Evolutionary conservation across 2,113 vertebrate species (phyloP), one percentile per base, ranked within the genome.

Genomic region (Nycticorax nycticorax): DNA sequence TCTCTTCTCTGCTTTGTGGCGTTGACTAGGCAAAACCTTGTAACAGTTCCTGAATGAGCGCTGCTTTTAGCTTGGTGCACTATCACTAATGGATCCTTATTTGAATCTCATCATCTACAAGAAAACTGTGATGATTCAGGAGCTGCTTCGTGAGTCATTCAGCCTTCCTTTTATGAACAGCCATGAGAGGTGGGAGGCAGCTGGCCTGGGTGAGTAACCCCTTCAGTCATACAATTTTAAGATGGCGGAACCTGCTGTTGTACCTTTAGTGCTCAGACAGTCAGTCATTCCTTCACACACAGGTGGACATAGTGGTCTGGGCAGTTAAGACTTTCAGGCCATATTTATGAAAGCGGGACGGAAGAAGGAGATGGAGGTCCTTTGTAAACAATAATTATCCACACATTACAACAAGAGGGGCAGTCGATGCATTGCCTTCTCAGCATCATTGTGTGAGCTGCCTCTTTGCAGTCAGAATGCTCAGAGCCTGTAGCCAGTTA

Each of bases 261-360:
- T 9, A 72, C 21, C 7, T 86, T 63, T 37, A 35, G 22, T n/a
- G 27, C 24, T 88, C 56, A 28, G 47, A 28, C 22, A 50, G 12
- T 14, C 20, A 12, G 16, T 26, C 24, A 22, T 35, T 73, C 35
- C 22, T 47, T 82, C 50, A 33, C 10, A 33, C 16, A 9, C 4
- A 37, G 41, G 8, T 45, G 37, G 55, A 19, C 5, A 2, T 8
- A 66, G 22, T 1, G 0, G 4, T n/a, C 14, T 52, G 28, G 13
- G 28, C 23, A 85, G 10, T 39, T 20, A 8, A 8, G 19, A 26
- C 21, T 63, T 85, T 47, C 52, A 48, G 14, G n/a, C 8, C 1
- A 0, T 24, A 6, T 73, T 80, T 43, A 15, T 87, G 53, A 41
- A 52, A 30, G 9, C 3, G 15, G 60, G 7, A 26, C 1, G 6